Percentiles rank a stretch among this genome's conserved stretches.
Conservation (phyloP, 2,113 vertebrate genomes). For the Trematocara marginatum region DNA sequence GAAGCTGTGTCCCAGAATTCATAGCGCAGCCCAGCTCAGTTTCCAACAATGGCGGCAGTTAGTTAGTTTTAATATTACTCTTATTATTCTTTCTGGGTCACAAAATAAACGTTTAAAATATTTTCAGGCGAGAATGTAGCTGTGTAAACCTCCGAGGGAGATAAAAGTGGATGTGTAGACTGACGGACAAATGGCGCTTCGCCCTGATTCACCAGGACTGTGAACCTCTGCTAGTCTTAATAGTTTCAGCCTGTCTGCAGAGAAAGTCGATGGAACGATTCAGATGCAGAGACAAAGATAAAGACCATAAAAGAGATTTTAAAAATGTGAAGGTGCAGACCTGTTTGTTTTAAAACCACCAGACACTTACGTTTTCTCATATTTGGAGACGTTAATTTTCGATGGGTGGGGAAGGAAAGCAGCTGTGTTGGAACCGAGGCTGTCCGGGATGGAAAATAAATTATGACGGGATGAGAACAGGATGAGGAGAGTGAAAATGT, state of each 20-base stretch:
- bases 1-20: no score
- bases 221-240: slow-evolving; percentile 8
- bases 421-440: slow-evolving; percentile 8
- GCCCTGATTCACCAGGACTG: not conserved
- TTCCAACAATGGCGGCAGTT: no score
- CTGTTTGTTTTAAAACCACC: not conserved
- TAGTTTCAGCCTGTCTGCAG: slow-evolving; percentile 18
- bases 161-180: not conserved
- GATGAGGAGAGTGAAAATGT: not conserved
- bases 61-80: no score
- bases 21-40: no score
- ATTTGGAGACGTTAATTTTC: not conserved
- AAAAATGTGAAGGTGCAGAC: not conserved
- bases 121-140: no score
- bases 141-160: no score
- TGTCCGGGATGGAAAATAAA: slow-evolving; percentile 17
- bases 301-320: not conserved
- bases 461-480: slow-evolving; percentile 6
- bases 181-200: not conserved
- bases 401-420: not conserved
- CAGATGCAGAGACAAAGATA: not conserved
- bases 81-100: no score
- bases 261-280: not conserved
- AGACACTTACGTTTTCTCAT: not conserved
- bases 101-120: no score